Base-by-base conservation (phyloP, 2,113 vertebrate species). In the Strix uralensis region DNA sequence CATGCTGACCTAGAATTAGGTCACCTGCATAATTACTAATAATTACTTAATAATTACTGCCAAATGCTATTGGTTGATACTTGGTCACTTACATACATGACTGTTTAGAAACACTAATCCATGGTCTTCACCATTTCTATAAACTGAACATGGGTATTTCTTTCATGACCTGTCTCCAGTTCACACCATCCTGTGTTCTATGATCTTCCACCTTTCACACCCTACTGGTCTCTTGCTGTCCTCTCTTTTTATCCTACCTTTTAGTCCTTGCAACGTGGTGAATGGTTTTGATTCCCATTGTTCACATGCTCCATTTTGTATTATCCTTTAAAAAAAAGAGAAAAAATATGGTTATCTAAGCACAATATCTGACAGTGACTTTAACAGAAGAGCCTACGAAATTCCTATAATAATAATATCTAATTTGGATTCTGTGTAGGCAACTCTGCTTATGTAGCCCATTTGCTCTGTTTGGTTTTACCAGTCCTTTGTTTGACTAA, bases 111-210 rank as follows among this genome's bases (percentile, higher is more conserved):
- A 57, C 22, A 55, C 11, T 15, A 70, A 36, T 32, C 46, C 7
- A 36, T 44, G 21, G 3, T 23, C 30, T 73, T 89, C 15, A 32
- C 5, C 5, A 27, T 65, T 49, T 18, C 21, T 65, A 7, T 27
- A n/a, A 44, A 77, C 1, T 1, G 3, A 73, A 38, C 0, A 0
- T 23, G 8, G 2, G 4, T 44, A 20, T 73, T 25, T 42, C 5
- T 74, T 44, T 82, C 11, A 63, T 29, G 21, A 36, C 10, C 32
- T 71, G 6, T 36, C 47, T 61, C 14, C 14, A 38, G 19, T 52
- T 54, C 30, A 40, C 13, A 73, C 7, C 2, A 32, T 58, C 16
- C 10, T 58, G 23, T 72, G 11, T 16, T 3, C 0, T 25, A 32
- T 30, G 15, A 44, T 8, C 2, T 15, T 10, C 3, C 8, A 63